phyloP scores from a whole-genome alignment of 2,797 vertebrate genomes.

The Erithacus rubecula region DNA sequence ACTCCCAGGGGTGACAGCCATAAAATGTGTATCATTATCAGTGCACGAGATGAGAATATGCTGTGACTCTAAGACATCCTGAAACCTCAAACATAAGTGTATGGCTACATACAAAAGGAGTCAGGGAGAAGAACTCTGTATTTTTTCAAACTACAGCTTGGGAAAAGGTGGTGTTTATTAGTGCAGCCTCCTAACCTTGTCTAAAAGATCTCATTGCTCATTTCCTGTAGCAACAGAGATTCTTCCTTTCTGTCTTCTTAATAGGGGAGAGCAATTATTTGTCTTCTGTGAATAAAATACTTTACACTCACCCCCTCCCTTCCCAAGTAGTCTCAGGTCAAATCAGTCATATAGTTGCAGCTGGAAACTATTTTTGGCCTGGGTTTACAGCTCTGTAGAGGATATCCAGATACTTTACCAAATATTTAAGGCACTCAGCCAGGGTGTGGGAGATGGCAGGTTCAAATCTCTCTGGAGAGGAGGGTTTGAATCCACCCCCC shows the following conservation, averaged over 20 bases:
- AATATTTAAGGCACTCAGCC: slow-evolving; percentile 39
- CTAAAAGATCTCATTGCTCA: slow-evolving; percentile 1
- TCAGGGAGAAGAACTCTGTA: neutral
- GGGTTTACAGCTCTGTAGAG: slow-evolving; percentile 13
- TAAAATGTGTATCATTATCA: neutral
- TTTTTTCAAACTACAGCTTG: neutral
- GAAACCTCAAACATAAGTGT: neutral
- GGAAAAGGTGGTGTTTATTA: neutral
- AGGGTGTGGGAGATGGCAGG: slow-evolving; percentile 38
- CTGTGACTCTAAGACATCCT: neutral
- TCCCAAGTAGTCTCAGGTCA: neutral
- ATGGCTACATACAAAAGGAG: neutral
- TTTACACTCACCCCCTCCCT: neutral
- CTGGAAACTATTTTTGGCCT: slow-evolving; percentile 47
- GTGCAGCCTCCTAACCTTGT: neutral
- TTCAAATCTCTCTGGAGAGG: neutral
- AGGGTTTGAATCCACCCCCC: neutral
- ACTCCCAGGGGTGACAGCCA: neutral
- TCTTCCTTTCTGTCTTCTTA: slow-evolving; percentile 22
- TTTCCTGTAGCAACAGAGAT: neutral
- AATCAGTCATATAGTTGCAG: slow-evolving; percentile 18
- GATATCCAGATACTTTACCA: slow-evolving; percentile 25
- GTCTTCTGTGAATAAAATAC: neutral
- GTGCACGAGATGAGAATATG: neutral
- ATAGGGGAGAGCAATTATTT: neutral